A percentile compares a stretch with the other conserved stretches of the same genome.
phyloP scores from a whole-genome alignment of 2,113 vertebrate species.

The Scytalopus superciliaris region DNA sequence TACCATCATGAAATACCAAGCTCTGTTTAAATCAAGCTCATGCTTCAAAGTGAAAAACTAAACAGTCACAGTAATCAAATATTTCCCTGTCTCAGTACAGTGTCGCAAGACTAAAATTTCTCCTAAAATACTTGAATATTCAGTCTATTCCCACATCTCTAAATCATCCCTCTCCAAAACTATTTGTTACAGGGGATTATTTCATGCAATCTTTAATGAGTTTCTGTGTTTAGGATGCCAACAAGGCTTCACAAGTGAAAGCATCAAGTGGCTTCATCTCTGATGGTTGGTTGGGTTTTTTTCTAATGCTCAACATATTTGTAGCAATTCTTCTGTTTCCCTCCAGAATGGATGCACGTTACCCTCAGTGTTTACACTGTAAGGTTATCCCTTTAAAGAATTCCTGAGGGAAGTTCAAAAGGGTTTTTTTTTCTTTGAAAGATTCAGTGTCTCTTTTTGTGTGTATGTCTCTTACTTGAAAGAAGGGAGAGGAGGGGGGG shows the following conservation, averaged over 20 bases:
- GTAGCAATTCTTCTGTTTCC: conserved; percentile 40
- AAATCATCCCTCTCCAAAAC: background rate
- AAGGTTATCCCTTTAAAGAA: conserved; percentile 81
- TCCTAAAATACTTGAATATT: background rate
- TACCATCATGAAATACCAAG: background rate
- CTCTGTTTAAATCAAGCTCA: background rate
- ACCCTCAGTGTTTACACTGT: conserved; percentile 74
- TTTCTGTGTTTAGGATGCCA: conserved; percentile 41
- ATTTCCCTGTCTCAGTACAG: background rate
- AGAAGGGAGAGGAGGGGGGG: conserved; percentile 59
- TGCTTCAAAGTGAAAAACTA: background rate
- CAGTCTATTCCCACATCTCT: background rate
- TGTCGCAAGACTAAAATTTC: background rate
- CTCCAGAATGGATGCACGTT: conserved; percentile 53
- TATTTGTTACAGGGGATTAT: conserved; percentile 27
- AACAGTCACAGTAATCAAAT: background rate
- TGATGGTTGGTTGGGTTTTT: background rate
- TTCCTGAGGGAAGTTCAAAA: conserved; percentile 78
- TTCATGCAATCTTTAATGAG: conserved; percentile 40
- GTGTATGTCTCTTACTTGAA: conserved; percentile 75
- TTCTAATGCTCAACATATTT: conserved; percentile 4
- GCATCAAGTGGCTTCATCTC: conserved; percentile 9
- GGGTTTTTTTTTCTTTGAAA: conserved; percentile 70
- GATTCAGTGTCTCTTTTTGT: conserved; percentile 72
- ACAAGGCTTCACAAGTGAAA: background rate